Evolutionary conservation across 2,113 vertebrate species (phyloP).

Genomic region (Loxodonta africana): DNA sequence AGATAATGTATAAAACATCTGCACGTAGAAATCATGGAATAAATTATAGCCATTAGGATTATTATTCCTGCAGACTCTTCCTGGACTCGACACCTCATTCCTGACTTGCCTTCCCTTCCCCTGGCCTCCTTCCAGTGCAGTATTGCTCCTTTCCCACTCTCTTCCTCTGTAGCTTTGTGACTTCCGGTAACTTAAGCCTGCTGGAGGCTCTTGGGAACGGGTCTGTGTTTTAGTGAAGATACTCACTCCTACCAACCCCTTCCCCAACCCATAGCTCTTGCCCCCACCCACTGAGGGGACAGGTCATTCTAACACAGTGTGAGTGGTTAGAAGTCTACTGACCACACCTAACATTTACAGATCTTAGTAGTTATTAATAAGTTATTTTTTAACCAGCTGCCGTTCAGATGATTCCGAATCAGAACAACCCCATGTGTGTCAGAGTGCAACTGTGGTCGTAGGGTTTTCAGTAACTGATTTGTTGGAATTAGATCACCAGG

Average conservation of each 20-base stretch:
- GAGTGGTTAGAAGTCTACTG: neutral
- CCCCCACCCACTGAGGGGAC: neutral
- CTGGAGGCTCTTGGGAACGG: neutral
- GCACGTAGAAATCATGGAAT: neutral
- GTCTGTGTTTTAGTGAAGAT: neutral
- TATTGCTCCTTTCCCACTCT: neutral
- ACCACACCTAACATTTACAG: neutral
- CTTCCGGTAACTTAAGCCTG: neutral
- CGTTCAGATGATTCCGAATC: no score
- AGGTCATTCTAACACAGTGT: neutral
- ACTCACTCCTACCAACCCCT: neutral
- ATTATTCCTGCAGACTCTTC: neutral
- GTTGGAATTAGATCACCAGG: neutral
- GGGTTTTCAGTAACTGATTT: neutral
- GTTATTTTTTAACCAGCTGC: no score
- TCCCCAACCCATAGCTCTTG: neutral
- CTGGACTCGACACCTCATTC: neutral
- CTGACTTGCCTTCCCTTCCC: neutral
- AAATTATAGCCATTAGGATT: neutral
- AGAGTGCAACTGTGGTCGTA: no score
- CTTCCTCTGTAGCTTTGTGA: neutral
- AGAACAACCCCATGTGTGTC: no score
- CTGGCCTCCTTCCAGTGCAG: neutral
- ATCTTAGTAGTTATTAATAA: neutral
- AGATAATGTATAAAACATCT: neutral